Evolutionary conservation across 2,888 invertebrate species (phyloP).

Genomic region (Cosmorhoe ocellata): DNA sequence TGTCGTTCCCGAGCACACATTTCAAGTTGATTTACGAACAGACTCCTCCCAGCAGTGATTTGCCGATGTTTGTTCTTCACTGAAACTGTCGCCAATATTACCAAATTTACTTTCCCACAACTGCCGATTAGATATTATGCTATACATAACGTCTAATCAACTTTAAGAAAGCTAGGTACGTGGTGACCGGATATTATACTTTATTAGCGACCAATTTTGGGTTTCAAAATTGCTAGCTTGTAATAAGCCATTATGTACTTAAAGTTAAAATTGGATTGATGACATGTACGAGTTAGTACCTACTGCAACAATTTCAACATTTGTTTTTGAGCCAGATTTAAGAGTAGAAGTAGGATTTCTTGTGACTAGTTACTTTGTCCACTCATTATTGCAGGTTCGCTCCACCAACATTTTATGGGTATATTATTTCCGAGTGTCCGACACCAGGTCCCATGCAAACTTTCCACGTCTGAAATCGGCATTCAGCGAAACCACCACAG

Average conservation of each 20-base stretch:
- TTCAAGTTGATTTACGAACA: slow-evolving; percentile 21
- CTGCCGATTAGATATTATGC: not conserved
- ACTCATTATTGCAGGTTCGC: no score
- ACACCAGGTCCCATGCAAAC: no score
- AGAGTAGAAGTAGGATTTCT: no score
- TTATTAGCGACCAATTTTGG: not conserved
- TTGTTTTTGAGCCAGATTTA: no score
- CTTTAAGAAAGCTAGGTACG: not conserved
- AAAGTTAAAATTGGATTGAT: no score
- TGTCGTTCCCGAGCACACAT: slow-evolving; percentile 21
- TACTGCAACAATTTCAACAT: no score
- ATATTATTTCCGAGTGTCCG: no score
- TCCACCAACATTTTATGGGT: no score
- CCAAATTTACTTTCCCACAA: slow-evolving; percentile 1
- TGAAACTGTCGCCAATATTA: slow-evolving; percentile 14
- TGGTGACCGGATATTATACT: not conserved
- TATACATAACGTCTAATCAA: not conserved
- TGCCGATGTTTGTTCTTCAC: slow-evolving; percentile 8
- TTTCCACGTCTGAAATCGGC: not conserved
- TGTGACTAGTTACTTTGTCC: no score
- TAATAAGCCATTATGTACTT: no score
- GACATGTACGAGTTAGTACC: no score
- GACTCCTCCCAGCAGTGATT: slow-evolving; percentile 15
- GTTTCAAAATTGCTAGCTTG: no score
- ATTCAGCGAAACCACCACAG: slow-evolving; percentile 1